Conservation (phyloP, 2,113 vertebrate genomes). For the Nothocercus julius region DNA sequence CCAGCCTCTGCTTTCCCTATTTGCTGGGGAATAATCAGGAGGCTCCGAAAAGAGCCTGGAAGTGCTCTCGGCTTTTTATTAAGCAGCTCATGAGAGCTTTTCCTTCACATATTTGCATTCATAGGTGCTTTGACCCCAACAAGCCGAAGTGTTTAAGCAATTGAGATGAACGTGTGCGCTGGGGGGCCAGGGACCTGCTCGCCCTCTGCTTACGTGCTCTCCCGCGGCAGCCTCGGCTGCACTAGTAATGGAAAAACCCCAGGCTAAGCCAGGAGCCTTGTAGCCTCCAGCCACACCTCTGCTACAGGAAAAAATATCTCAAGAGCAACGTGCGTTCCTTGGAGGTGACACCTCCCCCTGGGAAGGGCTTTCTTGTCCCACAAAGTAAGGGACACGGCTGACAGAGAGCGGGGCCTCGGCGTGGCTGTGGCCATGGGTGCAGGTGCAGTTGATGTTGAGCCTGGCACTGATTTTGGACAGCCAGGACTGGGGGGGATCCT, state of each 20-base stretch:
- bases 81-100: not conserved
- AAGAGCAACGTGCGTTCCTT: not conserved
- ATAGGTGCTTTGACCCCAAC: not conserved
- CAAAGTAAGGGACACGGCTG: fast-evolving
- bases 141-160: not conserved
- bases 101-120: fast-evolving
- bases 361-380: fast-evolving
- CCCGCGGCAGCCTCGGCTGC: not conserved
- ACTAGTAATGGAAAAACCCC: slow-evolving; percentile 5
- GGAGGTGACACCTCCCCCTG: not conserved
- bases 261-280: not conserved
- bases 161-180: not conserved
- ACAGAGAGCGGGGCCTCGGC: not conserved
- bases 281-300: not conserved
- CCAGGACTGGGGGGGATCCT: not conserved
- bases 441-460: not conserved
- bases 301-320: not conserved
- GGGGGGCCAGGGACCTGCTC: fast-evolving
- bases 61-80: fast-evolving
- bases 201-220: not conserved
- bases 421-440: not conserved
- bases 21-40: not conserved
- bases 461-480: not conserved
- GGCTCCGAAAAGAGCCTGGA: not conserved
- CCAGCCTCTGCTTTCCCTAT: no score